A percentile compares a stretch with the other conserved stretches of the same genome.
Conservation (phyloP, 2,888 invertebrate species). For the Parnassius orleans region DNA sequence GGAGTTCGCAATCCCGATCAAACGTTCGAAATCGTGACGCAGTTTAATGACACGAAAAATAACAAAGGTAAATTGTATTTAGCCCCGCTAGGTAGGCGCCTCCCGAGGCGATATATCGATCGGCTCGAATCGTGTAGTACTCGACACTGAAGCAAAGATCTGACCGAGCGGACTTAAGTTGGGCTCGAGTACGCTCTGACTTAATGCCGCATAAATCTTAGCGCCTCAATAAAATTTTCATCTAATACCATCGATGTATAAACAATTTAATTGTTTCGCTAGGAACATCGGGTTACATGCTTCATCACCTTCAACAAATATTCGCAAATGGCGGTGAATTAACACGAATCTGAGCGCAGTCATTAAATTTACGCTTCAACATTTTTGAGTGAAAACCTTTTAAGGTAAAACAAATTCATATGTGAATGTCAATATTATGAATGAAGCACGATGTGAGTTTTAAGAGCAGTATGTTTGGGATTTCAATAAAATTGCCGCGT, state of each 20-base stretch:
- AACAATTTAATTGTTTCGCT: conserved; percentile 75
- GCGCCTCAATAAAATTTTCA: conserved; percentile 48
- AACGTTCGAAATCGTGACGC: conserved; percentile 78
- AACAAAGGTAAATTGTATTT: conserved; percentile 82
- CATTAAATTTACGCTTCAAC: conserved; percentile 76
- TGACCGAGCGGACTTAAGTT: conserved; percentile 67
- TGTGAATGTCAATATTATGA: conserved; percentile 28
- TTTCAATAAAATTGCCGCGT: conserved; percentile 17
- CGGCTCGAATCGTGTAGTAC: conserved; percentile 52
- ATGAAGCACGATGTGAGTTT: conserved; percentile 28
- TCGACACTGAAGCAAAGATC: conserved; percentile 60
- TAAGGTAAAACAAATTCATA: conserved; percentile 50
- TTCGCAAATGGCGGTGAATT: conserved; percentile 62
- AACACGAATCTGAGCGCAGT: conserved; percentile 72
- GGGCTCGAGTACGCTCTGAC: conserved; percentile 46
- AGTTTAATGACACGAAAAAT: conserved; percentile 82
- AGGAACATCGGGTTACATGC: conserved; percentile 65
- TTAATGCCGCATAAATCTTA: conserved; percentile 45
- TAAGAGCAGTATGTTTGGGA: conserved; percentile 27
- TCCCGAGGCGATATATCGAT: conserved; percentile 68
- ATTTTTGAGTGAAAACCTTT: conserved; percentile 68
- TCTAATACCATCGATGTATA: conserved; percentile 66
- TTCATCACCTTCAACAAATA: conserved; percentile 54
- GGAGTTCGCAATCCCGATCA: conserved; percentile 78
- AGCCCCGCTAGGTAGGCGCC: conserved; percentile 70